phyloP scores from a whole-genome alignment of 2,113 vertebrate species.

The Pelmatolapia mariae region DNA sequence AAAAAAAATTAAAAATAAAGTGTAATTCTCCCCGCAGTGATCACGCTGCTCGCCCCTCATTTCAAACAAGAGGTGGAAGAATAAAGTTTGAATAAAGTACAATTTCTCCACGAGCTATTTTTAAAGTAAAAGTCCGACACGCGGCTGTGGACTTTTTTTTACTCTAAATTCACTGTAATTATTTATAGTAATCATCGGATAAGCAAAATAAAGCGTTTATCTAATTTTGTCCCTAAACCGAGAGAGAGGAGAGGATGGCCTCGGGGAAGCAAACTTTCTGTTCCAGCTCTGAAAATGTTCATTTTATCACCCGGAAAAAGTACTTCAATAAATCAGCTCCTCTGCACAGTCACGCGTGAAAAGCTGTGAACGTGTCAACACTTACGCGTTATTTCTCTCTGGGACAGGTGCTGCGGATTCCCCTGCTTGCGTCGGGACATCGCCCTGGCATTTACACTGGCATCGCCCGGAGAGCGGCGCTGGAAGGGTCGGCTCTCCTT shows the following conservation, averaged over 20 bases:
- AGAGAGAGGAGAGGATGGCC: background rate
- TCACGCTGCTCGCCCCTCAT: background rate
- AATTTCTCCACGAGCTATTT: background rate
- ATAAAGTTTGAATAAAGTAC: background rate
- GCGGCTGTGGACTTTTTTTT: background rate
- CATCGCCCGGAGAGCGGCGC: conserved; percentile 94
- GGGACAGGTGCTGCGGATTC: conserved; percentile 98
- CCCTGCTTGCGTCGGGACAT: conserved; percentile 99
- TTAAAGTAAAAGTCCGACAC: background rate
- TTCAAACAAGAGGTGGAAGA: background rate
- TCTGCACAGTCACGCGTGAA: background rate
- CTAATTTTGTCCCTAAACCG: background rate
- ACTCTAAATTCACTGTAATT: background rate
- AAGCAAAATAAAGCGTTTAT: background rate
- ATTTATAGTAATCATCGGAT: background rate
- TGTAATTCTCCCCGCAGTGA: background rate
- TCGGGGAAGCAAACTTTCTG: conserved; percentile 4
- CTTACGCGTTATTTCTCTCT: conserved; percentile 95
- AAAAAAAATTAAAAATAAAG: background rate
- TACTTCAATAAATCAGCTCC: background rate
- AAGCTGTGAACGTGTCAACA: conserved; percentile 9
- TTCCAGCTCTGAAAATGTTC: background rate
- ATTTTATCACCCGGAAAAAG: background rate
- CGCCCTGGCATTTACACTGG: conserved; percentile 97
- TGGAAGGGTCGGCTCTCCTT: conserved; percentile 73